A percentile compares a stretch with the other conserved stretches of the same genome.
Conservation (phyloP, 2,888 invertebrate species). For the Ophraella communa region DNA sequence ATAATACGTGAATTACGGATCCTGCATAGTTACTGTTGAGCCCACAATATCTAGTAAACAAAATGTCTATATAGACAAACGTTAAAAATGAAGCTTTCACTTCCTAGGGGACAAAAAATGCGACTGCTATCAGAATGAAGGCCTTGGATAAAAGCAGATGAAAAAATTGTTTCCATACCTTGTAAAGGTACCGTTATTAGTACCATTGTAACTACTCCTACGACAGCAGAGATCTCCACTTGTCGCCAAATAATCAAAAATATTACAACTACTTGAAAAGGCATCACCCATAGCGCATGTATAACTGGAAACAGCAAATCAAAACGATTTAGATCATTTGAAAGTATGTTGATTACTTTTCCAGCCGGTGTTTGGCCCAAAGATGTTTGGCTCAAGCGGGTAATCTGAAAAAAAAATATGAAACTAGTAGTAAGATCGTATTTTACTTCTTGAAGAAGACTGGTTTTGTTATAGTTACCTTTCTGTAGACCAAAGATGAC, state of each 20-base stretch:
- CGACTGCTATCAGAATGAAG: no score
- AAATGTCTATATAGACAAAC: no score
- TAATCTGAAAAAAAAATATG: conserved; percentile 54
- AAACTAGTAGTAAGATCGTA: not conserved
- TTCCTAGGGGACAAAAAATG: no score
- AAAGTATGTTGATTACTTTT: conserved; percentile 48
- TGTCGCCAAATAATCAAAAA: conserved; percentile 78
- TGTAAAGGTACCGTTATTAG: conserved; percentile 80
- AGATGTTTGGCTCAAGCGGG: conserved; percentile 15
- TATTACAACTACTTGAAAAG: conserved; percentile 68
- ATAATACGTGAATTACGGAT: no score
- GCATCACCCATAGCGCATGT: conserved; percentile 80
- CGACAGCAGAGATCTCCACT: conserved; percentile 73
- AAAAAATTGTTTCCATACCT: no score
- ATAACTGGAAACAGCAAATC: conserved; percentile 79
- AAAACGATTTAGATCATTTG: conserved; percentile 35
- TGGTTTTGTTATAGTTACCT: conserved; percentile 68
- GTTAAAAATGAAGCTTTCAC: no score
- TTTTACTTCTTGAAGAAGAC: no score
- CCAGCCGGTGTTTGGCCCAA: conserved; percentile 76
- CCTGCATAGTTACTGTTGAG: no score
- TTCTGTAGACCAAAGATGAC: conserved; percentile 80
- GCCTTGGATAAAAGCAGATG: no score
- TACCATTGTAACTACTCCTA: conserved; percentile 72
- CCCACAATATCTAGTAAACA: no score